A percentile compares a stretch with the other conserved stretches of the same genome.
Evolutionary conservation across 2,113 vertebrate genomes (phyloP).

Genomic region (Crocuta crocuta): DNA sequence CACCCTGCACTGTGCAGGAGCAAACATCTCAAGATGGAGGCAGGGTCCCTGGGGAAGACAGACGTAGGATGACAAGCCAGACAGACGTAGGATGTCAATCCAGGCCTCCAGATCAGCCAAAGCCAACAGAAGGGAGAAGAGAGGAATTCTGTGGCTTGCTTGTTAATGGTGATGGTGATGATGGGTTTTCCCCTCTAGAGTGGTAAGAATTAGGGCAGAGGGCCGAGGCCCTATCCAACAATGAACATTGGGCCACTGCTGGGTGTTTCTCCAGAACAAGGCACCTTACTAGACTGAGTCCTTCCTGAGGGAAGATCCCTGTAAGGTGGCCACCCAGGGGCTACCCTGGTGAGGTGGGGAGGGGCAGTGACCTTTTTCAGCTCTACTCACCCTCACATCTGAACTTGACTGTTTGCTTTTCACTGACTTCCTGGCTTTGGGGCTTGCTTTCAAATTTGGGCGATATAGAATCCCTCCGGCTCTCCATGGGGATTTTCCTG

Average conservation of each 20-base stretch:
- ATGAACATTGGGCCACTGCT: background rate
- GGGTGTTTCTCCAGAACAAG: background rate
- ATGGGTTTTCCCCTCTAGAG: background rate
- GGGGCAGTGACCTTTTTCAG: background rate
- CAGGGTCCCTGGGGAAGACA: background rate
- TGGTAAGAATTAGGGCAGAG: background rate
- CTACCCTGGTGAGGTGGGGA: background rate
- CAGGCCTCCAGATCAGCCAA: background rate
- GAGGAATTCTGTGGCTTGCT: background rate
- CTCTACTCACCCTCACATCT: constrained; percentile 88
- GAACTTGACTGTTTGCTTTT: constrained; percentile 89
- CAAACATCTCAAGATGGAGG: background rate
- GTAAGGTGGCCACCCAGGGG: too few species aligned
- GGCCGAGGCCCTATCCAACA: background rate
- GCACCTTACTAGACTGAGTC: background rate
- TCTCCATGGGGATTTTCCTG: constrained; percentile 70
- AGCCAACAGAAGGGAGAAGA: background rate
- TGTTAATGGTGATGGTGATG: background rate
- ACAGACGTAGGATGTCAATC: background rate
- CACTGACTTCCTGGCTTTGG: constrained; percentile 87
- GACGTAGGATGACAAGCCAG: background rate
- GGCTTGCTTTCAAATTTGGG: constrained; percentile 89
- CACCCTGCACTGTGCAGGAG: background rate
- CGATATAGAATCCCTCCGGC: constrained; percentile 65
- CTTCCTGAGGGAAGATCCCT: background rate